Percentiles rank a stretch among this genome's conserved stretches.
phyloP scores from a whole-genome alignment of 1,140 invertebrate genomes.

The Cylas formicarius region DNA sequence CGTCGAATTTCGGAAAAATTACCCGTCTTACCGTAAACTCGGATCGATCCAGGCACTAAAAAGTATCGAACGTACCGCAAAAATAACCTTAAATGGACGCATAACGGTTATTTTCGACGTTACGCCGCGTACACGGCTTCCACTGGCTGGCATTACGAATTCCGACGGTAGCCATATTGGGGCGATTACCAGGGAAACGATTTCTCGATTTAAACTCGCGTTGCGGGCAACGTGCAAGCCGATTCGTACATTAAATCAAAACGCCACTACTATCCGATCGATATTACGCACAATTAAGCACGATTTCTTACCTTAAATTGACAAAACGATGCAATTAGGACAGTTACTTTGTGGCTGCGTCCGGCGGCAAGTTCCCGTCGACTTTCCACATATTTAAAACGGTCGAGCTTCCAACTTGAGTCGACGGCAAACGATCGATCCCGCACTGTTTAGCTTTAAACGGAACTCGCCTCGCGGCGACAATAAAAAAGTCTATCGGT shows the following conservation, averaged over 20 bases:
- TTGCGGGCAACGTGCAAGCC: constrained; percentile 11
- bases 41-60: constrained; percentile 1
- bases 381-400: constrained; percentile 1
- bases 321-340: constrained; percentile 11
- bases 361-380: constrained; percentile 14
- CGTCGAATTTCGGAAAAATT: background rate
- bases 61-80: background rate
- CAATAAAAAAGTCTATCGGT: background rate
- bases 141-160: constrained; percentile 23
- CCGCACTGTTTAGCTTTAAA: too few species aligned
- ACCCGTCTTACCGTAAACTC: too few species aligned
- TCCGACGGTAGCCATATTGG: constrained; percentile 43
- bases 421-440: background rate
- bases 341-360: too few species aligned
- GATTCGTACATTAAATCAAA: too few species aligned
- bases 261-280: background rate
- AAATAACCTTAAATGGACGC: constrained; percentile 4
- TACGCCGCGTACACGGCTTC: constrained; percentile 6
- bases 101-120: constrained; percentile 1
- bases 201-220: constrained; percentile 18
- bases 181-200: constrained; percentile 24
- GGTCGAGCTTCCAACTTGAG: background rate
- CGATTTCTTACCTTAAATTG: too few species aligned
- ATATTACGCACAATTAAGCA: background rate
- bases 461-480: too few species aligned